Evolutionary conservation across 2,888 invertebrate species (phyloP).

Genomic region (Tanytarsus gracilentus): DNA sequence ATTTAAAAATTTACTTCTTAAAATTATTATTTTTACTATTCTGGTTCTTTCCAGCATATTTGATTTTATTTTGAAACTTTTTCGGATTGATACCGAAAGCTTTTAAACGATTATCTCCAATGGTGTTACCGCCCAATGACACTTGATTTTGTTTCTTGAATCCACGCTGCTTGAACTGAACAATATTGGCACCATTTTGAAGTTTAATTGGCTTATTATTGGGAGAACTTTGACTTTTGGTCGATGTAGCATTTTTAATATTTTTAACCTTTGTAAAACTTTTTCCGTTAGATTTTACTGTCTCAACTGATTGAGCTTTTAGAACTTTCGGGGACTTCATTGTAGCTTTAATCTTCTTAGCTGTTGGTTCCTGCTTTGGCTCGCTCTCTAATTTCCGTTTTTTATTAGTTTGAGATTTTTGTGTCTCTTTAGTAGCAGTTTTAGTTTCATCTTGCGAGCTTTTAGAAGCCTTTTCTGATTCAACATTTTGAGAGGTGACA

Average conservation of each 20-base stretch:
- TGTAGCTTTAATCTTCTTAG: too few relatives aligned
- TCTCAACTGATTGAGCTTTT: too few relatives aligned
- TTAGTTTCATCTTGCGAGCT: slow-evolving; percentile 10
- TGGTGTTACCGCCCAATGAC: slow-evolving; percentile 31
- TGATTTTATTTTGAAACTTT: slow-evolving; percentile 48
- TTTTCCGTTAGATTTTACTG: too few relatives aligned
- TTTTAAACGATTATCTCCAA: slow-evolving; percentile 72
- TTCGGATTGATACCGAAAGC: slow-evolving; percentile 91
- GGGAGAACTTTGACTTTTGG: too few relatives aligned
- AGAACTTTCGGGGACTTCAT: too few relatives aligned
- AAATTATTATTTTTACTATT: not conserved
- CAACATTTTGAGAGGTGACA: not conserved
- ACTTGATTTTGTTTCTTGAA: slow-evolving; percentile 33
- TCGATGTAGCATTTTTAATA: too few relatives aligned
- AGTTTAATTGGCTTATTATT: slow-evolving; percentile 32
- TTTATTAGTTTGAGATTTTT: not conserved
- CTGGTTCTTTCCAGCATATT: slow-evolving; percentile 26
- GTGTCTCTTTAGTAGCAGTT: not conserved
- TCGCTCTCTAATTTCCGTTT: slow-evolving; percentile 17
- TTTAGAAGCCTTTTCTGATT: not conserved
- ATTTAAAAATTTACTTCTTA: too few relatives aligned
- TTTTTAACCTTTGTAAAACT: too few relatives aligned
- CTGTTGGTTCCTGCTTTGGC: slow-evolving; percentile 23
- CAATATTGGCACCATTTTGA: slow-evolving; percentile 31
- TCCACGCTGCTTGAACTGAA: slow-evolving; percentile 37